These are phyloP conservation scores for Babyrousa celebensis DNA, from an alignment of 2,797 vertebrate genomes.

Conservation along the genomic window DNA sequence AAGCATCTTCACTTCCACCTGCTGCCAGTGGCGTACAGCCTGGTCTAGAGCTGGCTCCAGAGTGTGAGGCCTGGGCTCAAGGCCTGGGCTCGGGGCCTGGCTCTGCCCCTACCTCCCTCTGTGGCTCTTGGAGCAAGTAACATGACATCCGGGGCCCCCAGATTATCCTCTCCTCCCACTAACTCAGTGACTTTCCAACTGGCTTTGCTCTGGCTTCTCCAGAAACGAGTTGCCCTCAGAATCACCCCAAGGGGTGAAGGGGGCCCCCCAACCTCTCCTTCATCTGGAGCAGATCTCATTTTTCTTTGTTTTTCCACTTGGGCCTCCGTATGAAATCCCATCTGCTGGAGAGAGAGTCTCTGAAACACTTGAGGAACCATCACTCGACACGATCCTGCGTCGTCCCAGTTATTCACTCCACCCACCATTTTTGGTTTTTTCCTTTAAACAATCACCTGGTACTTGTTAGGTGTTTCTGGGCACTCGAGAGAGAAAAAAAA, in stretches of 20 bases:
- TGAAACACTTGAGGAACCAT: neutral
- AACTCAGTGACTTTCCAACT: neutral
- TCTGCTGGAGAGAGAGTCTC: constrained; percentile 1
- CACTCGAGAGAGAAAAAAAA: neutral
- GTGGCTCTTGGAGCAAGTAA: neutral
- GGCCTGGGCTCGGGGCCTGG: neutral
- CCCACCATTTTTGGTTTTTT: neutral
- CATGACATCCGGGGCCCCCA: neutral
- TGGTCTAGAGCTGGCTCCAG: neutral
- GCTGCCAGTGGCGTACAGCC: neutral
- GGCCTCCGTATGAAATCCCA: constrained; percentile 50
- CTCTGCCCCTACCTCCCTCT: neutral
- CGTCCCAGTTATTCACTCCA: neutral
- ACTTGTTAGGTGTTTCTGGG: neutral
- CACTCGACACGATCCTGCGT: neutral
- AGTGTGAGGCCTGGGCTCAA: neutral
- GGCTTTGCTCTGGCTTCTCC: constrained; percentile 16
- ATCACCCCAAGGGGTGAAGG: neutral
- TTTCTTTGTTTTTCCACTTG: neutral
- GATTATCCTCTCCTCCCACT: neutral
- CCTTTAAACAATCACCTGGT: neutral
- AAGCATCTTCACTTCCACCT: neutral
- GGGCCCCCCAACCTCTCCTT: neutral
- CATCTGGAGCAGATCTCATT: neutral
- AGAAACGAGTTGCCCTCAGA: neutral